Evolutionary conservation across 1,140 invertebrate species (phyloP), one percentile per base, ranked within the genome.

Genomic region (Macrobrachium nipponense): DNA sequence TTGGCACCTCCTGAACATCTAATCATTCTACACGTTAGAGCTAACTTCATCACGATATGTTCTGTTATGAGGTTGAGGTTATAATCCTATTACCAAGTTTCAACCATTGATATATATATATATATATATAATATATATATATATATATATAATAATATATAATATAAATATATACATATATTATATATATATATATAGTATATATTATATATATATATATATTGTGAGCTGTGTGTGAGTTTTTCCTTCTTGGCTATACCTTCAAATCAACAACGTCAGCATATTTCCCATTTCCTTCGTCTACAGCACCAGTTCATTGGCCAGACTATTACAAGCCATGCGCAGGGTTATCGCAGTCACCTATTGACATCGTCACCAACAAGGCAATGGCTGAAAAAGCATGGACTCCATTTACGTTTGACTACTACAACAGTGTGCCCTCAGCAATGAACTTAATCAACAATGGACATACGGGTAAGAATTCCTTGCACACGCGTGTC

Each of bases 401-500:
- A 0, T 51, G 51, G 17, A 7, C 58, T 27, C 23, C 44, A 17
- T 72, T 75, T 10, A n/a, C 12, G 5, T 62, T 77, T 60, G 36
- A 27, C 20, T n/a, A 44, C 58, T 83, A 75, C 36, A 72, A 76
- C 27, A 44, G 17, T 20, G n/a, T 60, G 7, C 81, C 81, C 17
- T 18, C 15, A 14, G 5, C 11, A 43, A 61, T 76, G 81, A 76
- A 11, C 43, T 8, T 83, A 14, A 64, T 76, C 59, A 83, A 83
- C 81, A 83, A 76, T 43, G 81, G 81, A 43, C 72, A 83, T 43
- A 51, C 60, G 4, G 81, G 81, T 83, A 81, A 23, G 60, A 18
- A 51, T 12, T 51, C 51, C 12, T 8, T 51, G 12, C 7, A n/a
- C n/a, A n/a, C n/a, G n/a, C n/a, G n/a, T n/a, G n/a, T n/a, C 51